phyloP scores from a whole-genome alignment of 2,113 vertebrate species.

The Sander lucioperca region DNA sequence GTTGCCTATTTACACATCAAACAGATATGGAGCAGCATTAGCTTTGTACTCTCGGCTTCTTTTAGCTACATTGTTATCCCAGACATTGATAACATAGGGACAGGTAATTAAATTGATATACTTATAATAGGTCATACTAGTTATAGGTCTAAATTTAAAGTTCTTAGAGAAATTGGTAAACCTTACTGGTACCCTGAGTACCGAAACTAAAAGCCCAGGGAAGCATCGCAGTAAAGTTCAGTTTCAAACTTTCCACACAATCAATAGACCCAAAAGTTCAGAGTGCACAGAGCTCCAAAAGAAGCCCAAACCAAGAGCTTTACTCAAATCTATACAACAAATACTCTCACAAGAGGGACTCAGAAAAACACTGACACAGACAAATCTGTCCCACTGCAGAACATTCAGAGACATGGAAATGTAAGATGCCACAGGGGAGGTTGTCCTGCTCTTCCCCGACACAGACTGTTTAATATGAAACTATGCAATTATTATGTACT shows the following conservation, averaged over 20 bases:
- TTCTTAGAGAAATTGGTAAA: too few species aligned
- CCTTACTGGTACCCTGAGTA: too few species aligned
- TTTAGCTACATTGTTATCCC: not conserved
- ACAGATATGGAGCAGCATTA: not conserved
- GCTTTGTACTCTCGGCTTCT: not conserved
- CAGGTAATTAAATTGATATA: too few species aligned
- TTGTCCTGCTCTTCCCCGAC: slow-evolving; percentile 1
- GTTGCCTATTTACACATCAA: too few species aligned
- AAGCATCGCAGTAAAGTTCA: slow-evolving; percentile 15
- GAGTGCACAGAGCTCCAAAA: slow-evolving; percentile 31
- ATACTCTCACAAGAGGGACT: slow-evolving; percentile 29
- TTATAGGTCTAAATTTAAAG: too few species aligned
- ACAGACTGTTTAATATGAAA: slow-evolving; percentile 34
- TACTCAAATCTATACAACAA: slow-evolving; percentile 36
- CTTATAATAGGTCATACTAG: too few species aligned
- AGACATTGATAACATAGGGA: not conserved
- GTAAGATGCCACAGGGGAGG: slow-evolving; percentile 25
- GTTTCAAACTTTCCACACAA: slow-evolving; percentile 28
- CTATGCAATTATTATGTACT: not conserved
- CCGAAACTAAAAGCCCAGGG: too few species aligned
- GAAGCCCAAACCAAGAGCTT: slow-evolving; percentile 31
- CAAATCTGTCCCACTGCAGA: slow-evolving; percentile 17
- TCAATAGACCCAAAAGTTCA: slow-evolving; percentile 55
- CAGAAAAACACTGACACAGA: slow-evolving; percentile 27
- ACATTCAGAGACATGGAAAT: slow-evolving; percentile 12